phyloP scores from a whole-genome alignment of 2,888 invertebrate genomes.

The Nomada ruficornis region DNA sequence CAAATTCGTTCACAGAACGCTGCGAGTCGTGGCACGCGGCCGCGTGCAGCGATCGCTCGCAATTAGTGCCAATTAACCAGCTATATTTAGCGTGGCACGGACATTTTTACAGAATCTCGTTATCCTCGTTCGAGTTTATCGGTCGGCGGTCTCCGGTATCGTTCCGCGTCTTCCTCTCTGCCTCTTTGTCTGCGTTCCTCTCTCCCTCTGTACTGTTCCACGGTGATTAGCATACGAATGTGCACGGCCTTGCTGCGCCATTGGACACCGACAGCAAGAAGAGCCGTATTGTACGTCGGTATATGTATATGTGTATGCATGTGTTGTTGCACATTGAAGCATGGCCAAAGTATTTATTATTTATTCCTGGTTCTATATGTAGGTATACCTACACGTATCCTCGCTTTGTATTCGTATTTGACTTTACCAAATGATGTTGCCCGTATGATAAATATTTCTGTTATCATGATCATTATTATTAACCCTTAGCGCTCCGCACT shows the following conservation, averaged over 20 bases:
- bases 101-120: slow-evolving; percentile 60
- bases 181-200: slow-evolving; percentile 52
- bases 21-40: not conserved
- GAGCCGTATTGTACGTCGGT: slow-evolving; percentile 45
- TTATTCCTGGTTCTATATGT: too few species aligned
- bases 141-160: slow-evolving; percentile 66
- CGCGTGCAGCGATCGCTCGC: not conserved
- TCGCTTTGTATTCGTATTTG: too few species aligned
- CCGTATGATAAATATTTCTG: too few species aligned
- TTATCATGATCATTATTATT: too few species aligned
- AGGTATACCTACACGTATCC: too few species aligned
- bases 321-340: not conserved
- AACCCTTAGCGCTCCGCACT: too few species aligned
- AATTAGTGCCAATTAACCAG: slow-evolving; percentile 45
- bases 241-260: slow-evolving; percentile 75
- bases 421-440: too few species aligned
- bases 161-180: slow-evolving; percentile 56
- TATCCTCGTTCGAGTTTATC: slow-evolving; percentile 72
- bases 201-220: slow-evolving; percentile 46
- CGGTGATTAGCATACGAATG: slow-evolving; percentile 78
- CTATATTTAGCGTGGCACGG: slow-evolving; percentile 44
- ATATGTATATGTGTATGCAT: too few species aligned
- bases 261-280: slow-evolving; percentile 54
- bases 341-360: not conserved
- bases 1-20: slow-evolving; percentile 12